Percentiles rank a stretch among this genome's conserved stretches.
These are phyloP conservation scores for Triplophysa siluroides DNA, from an alignment of 2,113 vertebrate species.

Conservation along the genomic window DNA sequence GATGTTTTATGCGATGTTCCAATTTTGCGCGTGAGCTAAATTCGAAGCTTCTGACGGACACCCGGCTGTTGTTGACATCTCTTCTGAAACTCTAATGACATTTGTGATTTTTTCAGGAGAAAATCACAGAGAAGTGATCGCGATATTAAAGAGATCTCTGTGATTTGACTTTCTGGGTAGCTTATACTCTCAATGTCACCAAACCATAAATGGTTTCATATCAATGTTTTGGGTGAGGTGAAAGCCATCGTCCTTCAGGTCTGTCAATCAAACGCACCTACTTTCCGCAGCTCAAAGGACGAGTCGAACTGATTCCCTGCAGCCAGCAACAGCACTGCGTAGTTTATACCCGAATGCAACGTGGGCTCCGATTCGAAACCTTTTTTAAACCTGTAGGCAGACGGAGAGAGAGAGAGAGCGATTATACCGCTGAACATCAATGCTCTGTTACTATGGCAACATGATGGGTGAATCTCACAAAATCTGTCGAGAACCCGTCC, in stretches of 20 bases:
- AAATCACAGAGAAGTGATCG: too few species aligned
- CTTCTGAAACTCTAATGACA: too few species aligned
- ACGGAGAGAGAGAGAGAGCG: too few species aligned
- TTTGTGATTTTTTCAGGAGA: too few species aligned
- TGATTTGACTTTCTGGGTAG: too few species aligned
- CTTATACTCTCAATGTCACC: too few species aligned
- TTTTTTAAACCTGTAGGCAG: constrained; percentile 86
- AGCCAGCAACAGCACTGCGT: constrained; percentile 92
- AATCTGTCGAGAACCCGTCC: background rate
- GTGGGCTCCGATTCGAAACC: constrained; percentile 98
- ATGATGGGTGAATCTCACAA: background rate
- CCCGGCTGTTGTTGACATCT: too few species aligned
- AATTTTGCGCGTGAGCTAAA: too few species aligned
- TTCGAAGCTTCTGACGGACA: too few species aligned
- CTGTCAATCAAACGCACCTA: constrained; percentile 80
- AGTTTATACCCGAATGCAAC: constrained; percentile 97
- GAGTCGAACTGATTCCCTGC: constrained; percentile 94
- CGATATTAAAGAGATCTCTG: too few species aligned
- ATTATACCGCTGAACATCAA: background rate
- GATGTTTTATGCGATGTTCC: too few species aligned
- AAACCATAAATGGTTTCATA: background rate
- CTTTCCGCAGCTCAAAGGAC: constrained; percentile 98
- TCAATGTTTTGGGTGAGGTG: background rate
- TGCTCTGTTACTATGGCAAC: background rate
- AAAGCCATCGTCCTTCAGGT: background rate